These are phyloP conservation scores for Oikopleura dioica DNA, from an alignment of 23 tunicate species.

Conservation along the genomic window DNA sequence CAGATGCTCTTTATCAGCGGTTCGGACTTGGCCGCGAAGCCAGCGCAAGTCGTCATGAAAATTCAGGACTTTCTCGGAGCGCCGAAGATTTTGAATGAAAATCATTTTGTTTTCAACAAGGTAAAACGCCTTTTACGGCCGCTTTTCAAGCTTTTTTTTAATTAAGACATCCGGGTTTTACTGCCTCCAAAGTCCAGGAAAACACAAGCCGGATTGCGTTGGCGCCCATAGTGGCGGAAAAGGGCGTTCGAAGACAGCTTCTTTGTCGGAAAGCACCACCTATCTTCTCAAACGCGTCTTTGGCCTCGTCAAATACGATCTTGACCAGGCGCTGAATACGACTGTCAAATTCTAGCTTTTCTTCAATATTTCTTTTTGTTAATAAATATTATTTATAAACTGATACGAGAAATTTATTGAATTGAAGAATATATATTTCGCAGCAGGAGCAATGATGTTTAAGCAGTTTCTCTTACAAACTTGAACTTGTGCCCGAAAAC, in stretches of 20 bases:
- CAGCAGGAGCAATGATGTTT: too few species aligned
- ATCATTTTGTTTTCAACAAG: not conserved
- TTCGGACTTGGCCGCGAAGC: not conserved
- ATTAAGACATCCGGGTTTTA: not conserved
- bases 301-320: not conserved
- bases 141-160: not conserved
- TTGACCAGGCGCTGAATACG: not conserved
- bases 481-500: too few species aligned
- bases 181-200: not conserved
- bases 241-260: not conserved
- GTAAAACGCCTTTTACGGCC: not conserved
- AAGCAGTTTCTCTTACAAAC: too few species aligned
- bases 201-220: not conserved
- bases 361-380: too few species aligned
- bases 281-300: not conserved
- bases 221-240: not conserved
- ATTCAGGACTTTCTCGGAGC: not conserved
- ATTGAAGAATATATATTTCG: too few species aligned
- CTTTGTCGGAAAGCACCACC: not conserved
- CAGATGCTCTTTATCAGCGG: not conserved
- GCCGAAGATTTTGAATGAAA: not conserved
- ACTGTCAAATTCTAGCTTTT: too few species aligned
- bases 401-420: too few species aligned
- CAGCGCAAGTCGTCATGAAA: not conserved
- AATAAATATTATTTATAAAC: too few species aligned